phyloP scores from a whole-genome alignment of 1,140 invertebrate species.

The Aphelenchoides besseyi region DNA sequence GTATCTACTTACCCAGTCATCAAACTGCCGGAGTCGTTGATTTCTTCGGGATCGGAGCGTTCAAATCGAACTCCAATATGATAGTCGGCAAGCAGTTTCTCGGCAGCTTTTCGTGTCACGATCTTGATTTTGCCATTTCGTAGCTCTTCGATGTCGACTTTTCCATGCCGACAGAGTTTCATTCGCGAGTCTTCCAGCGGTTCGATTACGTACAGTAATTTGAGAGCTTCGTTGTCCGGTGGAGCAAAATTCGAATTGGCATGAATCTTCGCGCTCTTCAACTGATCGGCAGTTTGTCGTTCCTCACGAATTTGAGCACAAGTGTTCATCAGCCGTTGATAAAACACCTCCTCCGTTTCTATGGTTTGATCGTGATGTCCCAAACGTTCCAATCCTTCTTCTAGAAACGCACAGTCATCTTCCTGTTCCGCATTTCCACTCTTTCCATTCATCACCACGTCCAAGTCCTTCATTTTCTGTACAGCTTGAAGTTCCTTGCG shows the following conservation, averaged over 20 bases:
- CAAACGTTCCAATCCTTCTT: conserved; percentile 14
- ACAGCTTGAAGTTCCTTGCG: conserved; percentile 45
- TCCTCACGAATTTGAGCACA: conserved; percentile 10
- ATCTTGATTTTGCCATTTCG: conserved; percentile 33
- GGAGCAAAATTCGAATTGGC: not conserved
- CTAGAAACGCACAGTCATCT: conserved; percentile 18
- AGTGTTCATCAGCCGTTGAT: not conserved
- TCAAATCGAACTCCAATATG: conserved; percentile 13
- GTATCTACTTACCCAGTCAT: conserved; percentile 25
- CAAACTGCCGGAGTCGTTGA: not conserved
- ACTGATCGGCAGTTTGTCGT: not conserved
- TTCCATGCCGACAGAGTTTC: conserved; percentile 35
- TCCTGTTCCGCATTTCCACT: not conserved
- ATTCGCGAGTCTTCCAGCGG: conserved; percentile 28
- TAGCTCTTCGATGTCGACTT: conserved; percentile 24
- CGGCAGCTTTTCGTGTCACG: conserved; percentile 11
- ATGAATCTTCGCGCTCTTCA: not conserved
- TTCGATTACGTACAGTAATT: conserved; percentile 28
- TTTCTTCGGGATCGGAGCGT: not conserved
- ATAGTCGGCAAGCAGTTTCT: conserved; percentile 25
- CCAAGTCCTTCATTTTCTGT: conserved; percentile 41
- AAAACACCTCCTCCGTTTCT: conserved; percentile 13
- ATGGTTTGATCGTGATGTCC: not conserved
- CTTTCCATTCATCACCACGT: not conserved
- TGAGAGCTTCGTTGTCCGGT: conserved; percentile 15